phyloP scores from a whole-genome alignment of 2,113 vertebrate genomes.

The Garra rufa region DNA sequence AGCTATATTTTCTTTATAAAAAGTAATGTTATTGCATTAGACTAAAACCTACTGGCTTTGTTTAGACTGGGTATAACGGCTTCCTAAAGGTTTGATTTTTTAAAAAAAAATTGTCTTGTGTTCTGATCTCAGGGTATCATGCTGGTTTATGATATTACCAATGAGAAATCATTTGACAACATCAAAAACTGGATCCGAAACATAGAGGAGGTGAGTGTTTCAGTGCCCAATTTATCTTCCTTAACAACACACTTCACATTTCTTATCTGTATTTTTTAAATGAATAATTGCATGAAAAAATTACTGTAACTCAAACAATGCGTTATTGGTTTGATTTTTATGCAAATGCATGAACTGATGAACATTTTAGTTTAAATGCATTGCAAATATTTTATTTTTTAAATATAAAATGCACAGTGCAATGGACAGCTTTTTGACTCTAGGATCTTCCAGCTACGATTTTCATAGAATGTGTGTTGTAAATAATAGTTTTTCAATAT shows the following conservation, averaged over 20 bases:
- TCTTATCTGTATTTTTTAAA: background rate
- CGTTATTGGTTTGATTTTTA: background rate
- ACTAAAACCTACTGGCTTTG: background rate
- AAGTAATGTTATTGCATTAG: background rate
- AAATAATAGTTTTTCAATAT: background rate
- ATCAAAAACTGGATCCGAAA: slow-evolving; percentile 98
- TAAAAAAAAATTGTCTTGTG: background rate
- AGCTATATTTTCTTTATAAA: no score
- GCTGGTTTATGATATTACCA: slow-evolving; percentile 97
- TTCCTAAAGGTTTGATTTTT: background rate
- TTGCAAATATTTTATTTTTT: background rate
- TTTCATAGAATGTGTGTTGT: background rate
- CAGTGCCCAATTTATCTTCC: background rate
- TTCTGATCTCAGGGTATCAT: slow-evolving; percentile 85
- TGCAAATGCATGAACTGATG: background rate
- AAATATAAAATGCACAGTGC: background rate
- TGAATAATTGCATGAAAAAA: background rate
- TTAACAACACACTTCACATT: background rate
- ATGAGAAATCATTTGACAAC: slow-evolving; percentile 96
- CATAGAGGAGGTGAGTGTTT: slow-evolving; percentile 87
- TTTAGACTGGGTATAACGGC: background rate
- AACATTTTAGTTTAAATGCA: no score
- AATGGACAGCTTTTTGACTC: background rate
- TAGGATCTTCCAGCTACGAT: background rate
- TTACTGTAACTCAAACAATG: background rate